phyloP scores from a whole-genome alignment of 2,113 vertebrate genomes.

The Myxocyprinus asiaticus region DNA sequence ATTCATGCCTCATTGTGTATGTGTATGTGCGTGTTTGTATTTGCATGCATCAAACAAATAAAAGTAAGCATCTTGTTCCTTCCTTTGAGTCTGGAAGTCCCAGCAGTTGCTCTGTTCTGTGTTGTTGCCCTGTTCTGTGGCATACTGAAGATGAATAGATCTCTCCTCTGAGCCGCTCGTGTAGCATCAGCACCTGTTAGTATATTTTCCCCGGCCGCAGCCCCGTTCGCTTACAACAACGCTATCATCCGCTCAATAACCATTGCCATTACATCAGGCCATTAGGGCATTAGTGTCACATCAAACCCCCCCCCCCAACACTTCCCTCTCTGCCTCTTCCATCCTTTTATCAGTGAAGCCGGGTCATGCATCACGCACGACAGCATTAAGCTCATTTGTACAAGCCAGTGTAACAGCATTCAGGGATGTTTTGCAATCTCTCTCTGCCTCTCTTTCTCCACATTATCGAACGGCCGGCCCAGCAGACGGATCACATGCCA shows the following conservation, averaged over 20 bases:
- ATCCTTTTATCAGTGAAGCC: constrained; percentile 40
- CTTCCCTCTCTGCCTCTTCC: constrained; percentile 56
- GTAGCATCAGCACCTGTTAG: constrained; percentile 93
- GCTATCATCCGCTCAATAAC: constrained; percentile 99
- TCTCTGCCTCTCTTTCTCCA: constrained; percentile 60
- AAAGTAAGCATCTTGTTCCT: constrained; percentile 25
- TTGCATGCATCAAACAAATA: constrained; percentile 30
- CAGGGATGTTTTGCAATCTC: constrained; percentile 44
- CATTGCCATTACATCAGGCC: constrained; percentile 95
- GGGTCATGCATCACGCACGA: constrained; percentile 38
- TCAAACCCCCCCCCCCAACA: constrained; percentile 2
- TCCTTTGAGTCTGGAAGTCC: constrained; percentile 8
- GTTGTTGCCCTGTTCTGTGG: constrained; percentile 85
- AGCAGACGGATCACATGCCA: constrained; percentile 67
- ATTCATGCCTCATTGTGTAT: background rate
- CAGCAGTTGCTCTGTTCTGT: constrained; percentile 4
- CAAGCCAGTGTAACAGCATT: constrained; percentile 76
- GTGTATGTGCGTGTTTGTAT: constrained; percentile 11
- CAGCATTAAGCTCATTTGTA: constrained; percentile 46
- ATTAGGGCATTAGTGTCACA: constrained; percentile 78
- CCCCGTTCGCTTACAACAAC: constrained; percentile 90
- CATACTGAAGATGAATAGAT: constrained; percentile 93
- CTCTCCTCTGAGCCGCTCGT: constrained; percentile 57
- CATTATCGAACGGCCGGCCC: constrained; percentile 66
- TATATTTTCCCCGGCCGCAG: constrained; percentile 88